Conservation (phyloP, 2,888 invertebrate species). For the Phengaris alcon region DNA sequence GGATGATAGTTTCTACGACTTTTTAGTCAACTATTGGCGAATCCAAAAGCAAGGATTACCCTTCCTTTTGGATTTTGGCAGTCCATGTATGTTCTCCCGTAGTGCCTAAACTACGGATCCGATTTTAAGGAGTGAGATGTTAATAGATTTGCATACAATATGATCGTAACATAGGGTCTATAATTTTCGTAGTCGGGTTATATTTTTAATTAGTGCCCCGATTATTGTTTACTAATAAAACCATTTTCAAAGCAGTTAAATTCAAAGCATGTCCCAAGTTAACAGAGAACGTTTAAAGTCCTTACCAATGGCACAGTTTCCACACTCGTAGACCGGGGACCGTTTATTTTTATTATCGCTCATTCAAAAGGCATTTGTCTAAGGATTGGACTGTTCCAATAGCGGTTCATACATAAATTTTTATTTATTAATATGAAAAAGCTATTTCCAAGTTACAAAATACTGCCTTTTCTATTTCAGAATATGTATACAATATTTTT, state of each 20-base stretch:
- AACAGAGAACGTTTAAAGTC: neutral
- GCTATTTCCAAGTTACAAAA: neutral
- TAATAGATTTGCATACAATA: too few species aligned
- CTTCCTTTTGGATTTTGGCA: too few species aligned
- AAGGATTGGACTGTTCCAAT: slow-evolving; percentile 17
- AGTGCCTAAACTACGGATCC: too few species aligned
- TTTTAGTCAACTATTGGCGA: too few species aligned
- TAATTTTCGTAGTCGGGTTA: too few species aligned
- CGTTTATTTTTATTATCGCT: slow-evolving; percentile 21
- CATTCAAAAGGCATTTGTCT: slow-evolving; percentile 21
- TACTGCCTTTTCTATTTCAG: neutral
- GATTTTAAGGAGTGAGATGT: too few species aligned
- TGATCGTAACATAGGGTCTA: too few species aligned
- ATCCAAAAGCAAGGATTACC: too few species aligned
- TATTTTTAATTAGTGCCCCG: neutral
- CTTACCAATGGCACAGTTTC: slow-evolving; percentile 3
- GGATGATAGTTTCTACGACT: too few species aligned
- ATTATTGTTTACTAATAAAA: neutral
- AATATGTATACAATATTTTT: neutral
- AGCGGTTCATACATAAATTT: neutral
- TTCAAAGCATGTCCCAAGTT: neutral
- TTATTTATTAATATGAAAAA: neutral
- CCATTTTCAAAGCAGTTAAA: neutral
- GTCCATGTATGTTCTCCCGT: too few species aligned
- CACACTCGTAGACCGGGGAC: neutral